These are phyloP conservation scores for Datnioides undecimradiatus DNA, from an alignment of 2,113 vertebrate species.

Conservation along the genomic window DNA sequence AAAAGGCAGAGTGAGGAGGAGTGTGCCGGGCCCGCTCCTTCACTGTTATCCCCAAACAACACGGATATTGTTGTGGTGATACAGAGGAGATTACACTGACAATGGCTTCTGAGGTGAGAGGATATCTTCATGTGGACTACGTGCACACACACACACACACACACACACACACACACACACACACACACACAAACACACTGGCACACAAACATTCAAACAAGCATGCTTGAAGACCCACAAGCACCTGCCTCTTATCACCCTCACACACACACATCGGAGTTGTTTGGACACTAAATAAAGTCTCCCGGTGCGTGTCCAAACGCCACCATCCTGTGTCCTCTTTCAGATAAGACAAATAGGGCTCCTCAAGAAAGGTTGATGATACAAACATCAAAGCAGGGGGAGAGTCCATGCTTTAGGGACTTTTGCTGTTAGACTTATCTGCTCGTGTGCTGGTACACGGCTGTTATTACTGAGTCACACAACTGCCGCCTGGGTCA, in stretches of 20 bases:
- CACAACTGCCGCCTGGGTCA: slow-evolving; percentile 21
- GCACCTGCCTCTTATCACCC: slow-evolving; percentile 74
- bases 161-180: slow-evolving; percentile 35
- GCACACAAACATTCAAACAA: slow-evolving; percentile 36
- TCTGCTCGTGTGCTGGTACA: slow-evolving; percentile 2
- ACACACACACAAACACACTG: slow-evolving; percentile 44
- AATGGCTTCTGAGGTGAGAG: slow-evolving; percentile 58
- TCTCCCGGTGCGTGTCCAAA: slow-evolving; percentile 29
- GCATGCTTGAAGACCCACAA: slow-evolving; percentile 17
- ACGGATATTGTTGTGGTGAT: slow-evolving; percentile 75
- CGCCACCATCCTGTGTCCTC: slow-evolving; percentile 29
- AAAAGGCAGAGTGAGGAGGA: slow-evolving; percentile 65
- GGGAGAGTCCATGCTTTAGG: background rate
- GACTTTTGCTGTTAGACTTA: slow-evolving; percentile 31
- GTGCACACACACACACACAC: slow-evolving; percentile 34
- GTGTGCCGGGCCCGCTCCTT: slow-evolving; percentile 71
- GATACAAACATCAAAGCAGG: slow-evolving; percentile 44
- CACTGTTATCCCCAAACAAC: slow-evolving; percentile 84
- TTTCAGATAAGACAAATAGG: slow-evolving; percentile 40
- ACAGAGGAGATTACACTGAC: slow-evolving; percentile 57
- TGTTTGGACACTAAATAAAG: slow-evolving; percentile 76
- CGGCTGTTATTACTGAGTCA: slow-evolving; percentile 53
- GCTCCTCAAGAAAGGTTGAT: slow-evolving; percentile 36
- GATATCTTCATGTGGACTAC: slow-evolving; percentile 34
- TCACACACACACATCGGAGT: slow-evolving; percentile 53